A percentile compares a stretch with the other conserved stretches of the same genome.
These are phyloP conservation scores for Meliscaeva auricollis DNA, from an alignment of 2,888 invertebrate species.

Conservation along the genomic window DNA sequence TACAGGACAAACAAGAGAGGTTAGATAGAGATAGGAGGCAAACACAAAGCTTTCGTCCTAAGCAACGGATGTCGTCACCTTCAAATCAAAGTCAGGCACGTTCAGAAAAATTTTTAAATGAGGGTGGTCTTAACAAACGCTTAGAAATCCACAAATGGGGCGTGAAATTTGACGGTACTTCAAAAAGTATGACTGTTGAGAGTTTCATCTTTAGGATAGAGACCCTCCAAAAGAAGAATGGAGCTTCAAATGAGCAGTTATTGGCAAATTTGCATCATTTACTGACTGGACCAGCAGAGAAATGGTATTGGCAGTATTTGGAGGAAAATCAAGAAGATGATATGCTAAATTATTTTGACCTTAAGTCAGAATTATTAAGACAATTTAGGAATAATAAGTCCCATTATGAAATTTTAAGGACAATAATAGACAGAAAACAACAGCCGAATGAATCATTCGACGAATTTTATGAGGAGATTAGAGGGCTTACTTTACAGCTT, in stretches of 20 bases:
- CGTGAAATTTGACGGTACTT: background rate
- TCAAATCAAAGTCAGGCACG: too few relatives aligned
- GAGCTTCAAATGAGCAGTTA: background rate
- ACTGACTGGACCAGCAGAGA: background rate
- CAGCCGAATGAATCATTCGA: too few relatives aligned
- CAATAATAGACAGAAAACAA: too few relatives aligned
- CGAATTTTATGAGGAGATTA: background rate
- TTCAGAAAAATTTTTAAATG: too few relatives aligned
- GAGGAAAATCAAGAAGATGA: background rate
- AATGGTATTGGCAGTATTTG: constrained; percentile 8
- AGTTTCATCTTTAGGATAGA: constrained; percentile 5
- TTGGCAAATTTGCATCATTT: background rate
- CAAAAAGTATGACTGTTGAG: background rate
- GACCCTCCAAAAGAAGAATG: background rate
- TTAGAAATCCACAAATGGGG: background rate
- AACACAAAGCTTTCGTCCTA: too few relatives aligned
- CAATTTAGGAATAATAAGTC: background rate
- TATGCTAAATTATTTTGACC: background rate
- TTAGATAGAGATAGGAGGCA: too few relatives aligned
- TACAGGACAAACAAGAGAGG: too few relatives aligned
- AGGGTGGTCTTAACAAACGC: too few relatives aligned
- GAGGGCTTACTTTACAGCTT: background rate
- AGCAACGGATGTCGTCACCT: too few relatives aligned
- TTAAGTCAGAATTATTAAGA: background rate
- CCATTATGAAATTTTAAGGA: too few relatives aligned